Percentiles rank a stretch among this genome's conserved stretches.
phyloP scores from a whole-genome alignment of 2,797 vertebrate species.

The Danio choprae region DNA sequence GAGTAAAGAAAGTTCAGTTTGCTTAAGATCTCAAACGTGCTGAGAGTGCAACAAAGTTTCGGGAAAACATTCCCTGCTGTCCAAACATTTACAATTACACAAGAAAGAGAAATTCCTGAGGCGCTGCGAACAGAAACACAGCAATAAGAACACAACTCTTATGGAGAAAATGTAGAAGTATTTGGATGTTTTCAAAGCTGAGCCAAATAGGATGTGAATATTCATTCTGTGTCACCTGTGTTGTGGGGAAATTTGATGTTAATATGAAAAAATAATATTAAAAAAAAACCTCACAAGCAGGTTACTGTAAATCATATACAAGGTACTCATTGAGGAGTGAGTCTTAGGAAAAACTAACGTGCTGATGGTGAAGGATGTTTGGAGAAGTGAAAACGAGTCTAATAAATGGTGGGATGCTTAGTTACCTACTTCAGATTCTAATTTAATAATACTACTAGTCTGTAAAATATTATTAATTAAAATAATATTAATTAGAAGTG shows the following conservation, averaged over 20 bases:
- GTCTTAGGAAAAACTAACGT: not conserved
- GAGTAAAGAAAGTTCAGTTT: conserved; percentile 14
- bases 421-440: not conserved
- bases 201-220: not conserved
- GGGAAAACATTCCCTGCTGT: not conserved
- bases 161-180: too few species aligned
- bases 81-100: conserved; percentile 59
- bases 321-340: not conserved
- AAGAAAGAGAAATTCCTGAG: conserved; percentile 79
- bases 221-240: not conserved
- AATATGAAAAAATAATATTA: too few species aligned
- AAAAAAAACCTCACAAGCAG: not conserved
- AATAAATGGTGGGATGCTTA: not conserved
- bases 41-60: not conserved
- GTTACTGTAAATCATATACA: not conserved
- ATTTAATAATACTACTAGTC: not conserved
- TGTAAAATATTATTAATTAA: not conserved
- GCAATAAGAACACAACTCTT: not conserved
- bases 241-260: not conserved
- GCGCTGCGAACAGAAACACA: conserved; percentile 48
- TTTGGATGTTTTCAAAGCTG: not conserved
- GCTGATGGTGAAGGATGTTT: not conserved
- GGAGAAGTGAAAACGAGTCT: not conserved
- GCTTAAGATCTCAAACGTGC: conserved; percentile 16
- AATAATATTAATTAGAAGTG: not conserved